Evolutionary conservation across 2,797 vertebrate genomes (phyloP).

Genomic region (Onychomys arenicola): DNA sequence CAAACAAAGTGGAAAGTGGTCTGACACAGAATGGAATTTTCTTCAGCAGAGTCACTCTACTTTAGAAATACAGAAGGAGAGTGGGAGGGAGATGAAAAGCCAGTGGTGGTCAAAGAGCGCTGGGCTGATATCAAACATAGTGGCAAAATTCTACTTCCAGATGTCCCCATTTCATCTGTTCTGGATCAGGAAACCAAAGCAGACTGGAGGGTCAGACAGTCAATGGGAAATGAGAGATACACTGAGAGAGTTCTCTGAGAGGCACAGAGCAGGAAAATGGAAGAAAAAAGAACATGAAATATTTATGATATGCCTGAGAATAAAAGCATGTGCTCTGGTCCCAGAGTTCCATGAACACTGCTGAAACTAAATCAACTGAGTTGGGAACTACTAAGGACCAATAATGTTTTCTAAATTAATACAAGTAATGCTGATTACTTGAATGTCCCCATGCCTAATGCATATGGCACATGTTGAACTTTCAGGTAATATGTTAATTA

Average conservation of each 20-base stretch:
- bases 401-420: constrained; percentile 41
- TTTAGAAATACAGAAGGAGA: background rate
- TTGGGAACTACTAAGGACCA: constrained; percentile 3
- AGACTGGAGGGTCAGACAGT: background rate
- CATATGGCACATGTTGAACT: background rate
- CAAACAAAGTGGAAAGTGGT: background rate
- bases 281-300: background rate
- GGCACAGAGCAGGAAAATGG: background rate
- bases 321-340: background rate
- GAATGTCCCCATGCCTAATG: background rate
- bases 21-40: background rate
- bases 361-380: constrained; percentile 32
- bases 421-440: constrained; percentile 8
- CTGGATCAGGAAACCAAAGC: background rate
- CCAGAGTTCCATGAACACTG: constrained; percentile 1
- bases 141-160: background rate
- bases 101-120: background rate
- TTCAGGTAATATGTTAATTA: background rate
- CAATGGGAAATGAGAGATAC: background rate
- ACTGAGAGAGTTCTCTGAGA: background rate
- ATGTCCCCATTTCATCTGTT: background rate
- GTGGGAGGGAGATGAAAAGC: background rate
- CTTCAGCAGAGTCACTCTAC: background rate
- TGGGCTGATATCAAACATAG: background rate
- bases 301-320: constrained; percentile 47